phyloP scores from a whole-genome alignment of 1,140 invertebrate genomes.

The Mycetomoellerius zeteki region DNA sequence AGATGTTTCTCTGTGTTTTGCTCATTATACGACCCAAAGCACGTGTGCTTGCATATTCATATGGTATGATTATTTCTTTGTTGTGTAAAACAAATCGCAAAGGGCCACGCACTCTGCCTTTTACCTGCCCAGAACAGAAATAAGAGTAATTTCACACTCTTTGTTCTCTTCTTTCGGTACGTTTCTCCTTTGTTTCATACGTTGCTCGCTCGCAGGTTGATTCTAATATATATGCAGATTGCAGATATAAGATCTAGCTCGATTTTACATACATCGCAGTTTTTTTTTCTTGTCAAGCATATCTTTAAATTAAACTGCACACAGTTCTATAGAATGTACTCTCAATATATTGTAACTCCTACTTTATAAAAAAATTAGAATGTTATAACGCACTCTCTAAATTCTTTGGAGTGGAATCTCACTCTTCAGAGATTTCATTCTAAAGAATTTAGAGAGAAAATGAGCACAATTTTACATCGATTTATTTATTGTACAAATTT shows the following conservation, averaged over 20 bases:
- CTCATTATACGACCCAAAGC: not conserved
- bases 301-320: not conserved
- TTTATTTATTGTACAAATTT: not conserved
- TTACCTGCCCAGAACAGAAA: slow-evolving; percentile 34
- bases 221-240: slow-evolving; percentile 71
- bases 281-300: not conserved
- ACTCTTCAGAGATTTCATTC: no score
- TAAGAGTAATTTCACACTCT: slow-evolving; percentile 15
- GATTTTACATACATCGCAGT: slow-evolving; percentile 24
- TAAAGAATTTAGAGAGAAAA: not conserved
- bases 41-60: slow-evolving; percentile 22
- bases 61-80: not conserved
- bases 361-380: not conserved
- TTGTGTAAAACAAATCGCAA: slow-evolving; percentile 1
- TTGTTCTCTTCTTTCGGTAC: slow-evolving; percentile 33
- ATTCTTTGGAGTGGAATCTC: no score
- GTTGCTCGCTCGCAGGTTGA: not conserved
- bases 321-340: not conserved
- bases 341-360: not conserved
- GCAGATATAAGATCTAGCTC: slow-evolving; percentile 27
- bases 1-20: not conserved
- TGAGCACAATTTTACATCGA: not conserved
- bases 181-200: slow-evolving; percentile 28
- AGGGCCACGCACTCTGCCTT: not conserved
- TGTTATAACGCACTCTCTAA: not conserved